Evolutionary conservation across 2,888 invertebrate genomes (phyloP).

Genomic region (Yponomeuta malinellus): DNA sequence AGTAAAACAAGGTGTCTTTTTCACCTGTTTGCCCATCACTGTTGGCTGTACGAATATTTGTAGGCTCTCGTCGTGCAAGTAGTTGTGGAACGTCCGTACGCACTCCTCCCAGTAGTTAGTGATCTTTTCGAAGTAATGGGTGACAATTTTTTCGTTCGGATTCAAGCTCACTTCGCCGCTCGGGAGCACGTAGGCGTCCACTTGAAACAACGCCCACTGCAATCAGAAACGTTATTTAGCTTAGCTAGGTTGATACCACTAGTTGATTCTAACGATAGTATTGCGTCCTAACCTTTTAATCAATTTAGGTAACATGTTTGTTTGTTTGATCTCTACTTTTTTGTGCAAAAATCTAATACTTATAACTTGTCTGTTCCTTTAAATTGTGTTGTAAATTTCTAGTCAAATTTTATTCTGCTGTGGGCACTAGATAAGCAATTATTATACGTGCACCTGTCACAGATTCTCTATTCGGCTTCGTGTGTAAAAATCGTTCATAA

Average conservation of each 20-base stretch:
- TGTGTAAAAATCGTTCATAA: too few relatives aligned
- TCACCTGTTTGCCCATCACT: constrained; percentile 88
- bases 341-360: too few relatives aligned
- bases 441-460: too few relatives aligned
- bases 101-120: constrained; percentile 80
- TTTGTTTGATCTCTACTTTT: too few relatives aligned
- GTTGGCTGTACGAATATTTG: constrained; percentile 87
- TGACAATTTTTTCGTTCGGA: constrained; percentile 78
- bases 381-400: too few relatives aligned
- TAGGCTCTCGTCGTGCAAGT: constrained; percentile 81
- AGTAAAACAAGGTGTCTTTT: constrained; percentile 44
- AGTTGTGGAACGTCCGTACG: constrained; percentile 80
- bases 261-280: background rate
- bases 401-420: too few relatives aligned
- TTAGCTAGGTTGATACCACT: background rate
- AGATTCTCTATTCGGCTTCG: too few relatives aligned
- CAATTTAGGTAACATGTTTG: too few relatives aligned
- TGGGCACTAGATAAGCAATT: too few relatives aligned
- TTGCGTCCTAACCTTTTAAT: too few relatives aligned
- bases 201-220: constrained; percentile 78
- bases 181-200: constrained; percentile 69
- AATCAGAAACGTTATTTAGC: constrained; percentile 26
- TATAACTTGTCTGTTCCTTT: too few relatives aligned
- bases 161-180: constrained; percentile 64
- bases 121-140: constrained; percentile 76